phyloP scores from a whole-genome alignment of 1,140 invertebrate species.

The Dermatophagoides farinae region DNA sequence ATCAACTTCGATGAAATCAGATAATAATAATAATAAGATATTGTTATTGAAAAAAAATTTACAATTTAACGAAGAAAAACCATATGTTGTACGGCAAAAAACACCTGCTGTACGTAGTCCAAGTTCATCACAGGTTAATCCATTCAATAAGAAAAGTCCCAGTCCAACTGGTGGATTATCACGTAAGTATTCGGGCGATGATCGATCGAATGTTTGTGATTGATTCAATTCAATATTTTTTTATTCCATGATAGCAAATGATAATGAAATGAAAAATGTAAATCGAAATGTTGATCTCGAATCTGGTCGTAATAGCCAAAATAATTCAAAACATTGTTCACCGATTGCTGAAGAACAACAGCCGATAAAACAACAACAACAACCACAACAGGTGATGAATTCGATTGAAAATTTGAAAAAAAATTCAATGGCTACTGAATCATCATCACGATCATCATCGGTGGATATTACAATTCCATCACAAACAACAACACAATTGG shows the following conservation, averaged over 20 bases:
- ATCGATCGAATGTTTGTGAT: not conserved
- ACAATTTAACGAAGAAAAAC: not conserved
- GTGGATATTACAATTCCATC: not conserved
- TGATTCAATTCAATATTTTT: not conserved
- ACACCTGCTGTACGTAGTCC: constrained; percentile 38
- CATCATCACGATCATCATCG: no score
- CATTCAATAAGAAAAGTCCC: constrained; percentile 68
- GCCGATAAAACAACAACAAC: not conserved
- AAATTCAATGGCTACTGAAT: not conserved
- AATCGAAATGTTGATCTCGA: not conserved
- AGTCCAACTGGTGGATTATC: constrained; percentile 46
- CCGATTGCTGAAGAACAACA: not conserved
- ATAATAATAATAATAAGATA: not conserved
- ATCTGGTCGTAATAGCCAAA: not conserved
- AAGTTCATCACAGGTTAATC: constrained; percentile 32
- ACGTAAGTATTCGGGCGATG: constrained; percentile 12
- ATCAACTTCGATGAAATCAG: not conserved
- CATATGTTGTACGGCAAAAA: not conserved
- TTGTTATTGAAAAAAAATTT: not conserved
- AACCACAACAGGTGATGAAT: not conserved
- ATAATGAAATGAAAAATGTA: not conserved
- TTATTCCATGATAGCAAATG: not conserved
- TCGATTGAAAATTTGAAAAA: not conserved
- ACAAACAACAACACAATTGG: not conserved
- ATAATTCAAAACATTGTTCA: not conserved